Evolutionary conservation across 1,140 invertebrate species (phyloP).

Genomic region (Homarus americanus): DNA sequence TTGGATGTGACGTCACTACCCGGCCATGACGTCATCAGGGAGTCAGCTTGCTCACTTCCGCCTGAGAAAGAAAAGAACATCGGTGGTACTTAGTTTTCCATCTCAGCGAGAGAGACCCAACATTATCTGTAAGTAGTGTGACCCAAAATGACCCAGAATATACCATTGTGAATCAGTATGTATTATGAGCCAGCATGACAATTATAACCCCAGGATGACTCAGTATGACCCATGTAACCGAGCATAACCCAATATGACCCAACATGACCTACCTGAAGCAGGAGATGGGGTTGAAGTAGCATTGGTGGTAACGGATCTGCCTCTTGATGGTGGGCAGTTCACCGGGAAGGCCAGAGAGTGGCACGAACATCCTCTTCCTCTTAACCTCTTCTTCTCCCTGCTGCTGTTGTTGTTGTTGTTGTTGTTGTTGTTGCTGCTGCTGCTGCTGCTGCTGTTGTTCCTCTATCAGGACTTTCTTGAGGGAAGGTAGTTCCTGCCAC

Average conservation of each 20-base stretch:
- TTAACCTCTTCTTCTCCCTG: slow-evolving; percentile 28
- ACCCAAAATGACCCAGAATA: too few relatives aligned
- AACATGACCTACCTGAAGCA: slow-evolving; percentile 76
- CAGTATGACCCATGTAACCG: too few relatives aligned
- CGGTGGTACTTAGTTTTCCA: too few relatives aligned
- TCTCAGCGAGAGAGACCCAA: too few relatives aligned
- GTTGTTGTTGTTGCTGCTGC: not conserved
- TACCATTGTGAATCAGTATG: too few relatives aligned
- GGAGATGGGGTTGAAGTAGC: slow-evolving; percentile 78
- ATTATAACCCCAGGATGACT: too few relatives aligned
- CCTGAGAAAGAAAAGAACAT: not conserved
- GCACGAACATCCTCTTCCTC: slow-evolving; percentile 70
- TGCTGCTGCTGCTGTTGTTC: slow-evolving; percentile 9
- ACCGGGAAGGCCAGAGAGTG: slow-evolving; percentile 56
- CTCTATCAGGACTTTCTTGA: not conserved
- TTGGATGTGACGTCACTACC: not conserved
- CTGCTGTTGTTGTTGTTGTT: not conserved
- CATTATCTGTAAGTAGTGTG: too few relatives aligned
- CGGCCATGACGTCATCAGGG: not conserved
- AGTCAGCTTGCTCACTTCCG: not conserved
- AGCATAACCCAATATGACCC: too few relatives aligned
- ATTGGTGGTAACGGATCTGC: slow-evolving; percentile 78
- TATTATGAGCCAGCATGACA: too few relatives aligned
- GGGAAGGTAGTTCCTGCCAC: slow-evolving; percentile 24
- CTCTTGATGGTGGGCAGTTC: slow-evolving; percentile 75